A percentile compares a stretch with the other conserved stretches of the same genome.
phyloP scores from a whole-genome alignment of 1,140 invertebrate genomes.

The Marisa cornuarietis region DNA sequence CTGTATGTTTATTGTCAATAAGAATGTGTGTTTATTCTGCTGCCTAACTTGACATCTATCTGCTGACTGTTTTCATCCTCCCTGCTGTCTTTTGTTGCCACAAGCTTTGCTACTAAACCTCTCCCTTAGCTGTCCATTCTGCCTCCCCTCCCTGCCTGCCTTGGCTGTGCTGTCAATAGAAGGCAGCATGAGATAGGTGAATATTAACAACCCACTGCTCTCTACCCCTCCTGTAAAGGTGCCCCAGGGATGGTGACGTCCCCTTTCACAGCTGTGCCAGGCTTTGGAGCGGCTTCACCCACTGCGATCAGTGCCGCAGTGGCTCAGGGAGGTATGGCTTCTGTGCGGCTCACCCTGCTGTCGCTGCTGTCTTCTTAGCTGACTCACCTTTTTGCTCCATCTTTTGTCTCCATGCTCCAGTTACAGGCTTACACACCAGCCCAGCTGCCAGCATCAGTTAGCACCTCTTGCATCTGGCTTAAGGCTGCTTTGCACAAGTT shows the following conservation, averaged over 20 bases:
- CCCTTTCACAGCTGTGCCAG: conserved; percentile 79
- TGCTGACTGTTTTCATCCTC: neutral
- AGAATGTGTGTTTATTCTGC: neutral
- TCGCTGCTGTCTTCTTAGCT: conserved; percentile 6
- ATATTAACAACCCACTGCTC: conserved; percentile 2
- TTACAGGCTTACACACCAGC: no score
- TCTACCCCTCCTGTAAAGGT: conserved; percentile 66
- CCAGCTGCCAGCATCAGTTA: no score
- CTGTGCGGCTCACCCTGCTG: conserved; percentile 4
- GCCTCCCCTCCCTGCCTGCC: neutral
- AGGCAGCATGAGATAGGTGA: neutral
- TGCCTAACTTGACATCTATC: neutral
- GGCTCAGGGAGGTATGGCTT: conserved; percentile 26
- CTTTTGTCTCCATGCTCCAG: neutral
- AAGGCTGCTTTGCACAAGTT: no score
- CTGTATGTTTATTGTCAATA: neutral
- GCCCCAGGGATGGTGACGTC: conserved; percentile 83
- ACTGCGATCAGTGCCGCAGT: conserved; percentile 75
- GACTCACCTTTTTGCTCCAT: neutral
- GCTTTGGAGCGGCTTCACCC: conserved; percentile 74
- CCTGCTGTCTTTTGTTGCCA: neutral
- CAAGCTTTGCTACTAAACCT: neutral
- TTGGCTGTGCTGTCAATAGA: neutral
- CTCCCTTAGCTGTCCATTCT: conserved; percentile 7
- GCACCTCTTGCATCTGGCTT: no score